phyloP scores from a whole-genome alignment of 1,140 invertebrate species.

The Drosophila biarmipes region DNA sequence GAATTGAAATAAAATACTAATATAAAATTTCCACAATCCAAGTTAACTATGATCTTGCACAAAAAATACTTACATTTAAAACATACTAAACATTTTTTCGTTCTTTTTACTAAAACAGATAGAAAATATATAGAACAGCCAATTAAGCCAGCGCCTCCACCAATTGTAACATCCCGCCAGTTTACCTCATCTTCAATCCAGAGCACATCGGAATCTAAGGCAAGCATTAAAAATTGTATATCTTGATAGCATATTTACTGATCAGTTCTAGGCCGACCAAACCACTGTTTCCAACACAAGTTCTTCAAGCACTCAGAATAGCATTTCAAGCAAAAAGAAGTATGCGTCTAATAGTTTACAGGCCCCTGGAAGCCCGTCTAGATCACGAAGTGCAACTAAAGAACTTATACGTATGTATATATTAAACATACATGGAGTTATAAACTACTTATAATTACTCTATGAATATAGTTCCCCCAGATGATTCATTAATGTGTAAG shows the following conservation, averaged over 20 bases:
- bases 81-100: too few species aligned
- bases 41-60: not conserved
- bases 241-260: not conserved
- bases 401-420: constrained; percentile 92
- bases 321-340: constrained; percentile 85
- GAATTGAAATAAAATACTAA: not conserved
- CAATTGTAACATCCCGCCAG: constrained; percentile 88
- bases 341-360: constrained; percentile 91
- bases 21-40: not conserved
- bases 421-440: not conserved
- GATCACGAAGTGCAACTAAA: constrained; percentile 95
- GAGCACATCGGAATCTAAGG: constrained; percentile 24
- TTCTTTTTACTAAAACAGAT: constrained; percentile 85
- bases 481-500: constrained; percentile 92
- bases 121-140: constrained; percentile 93
- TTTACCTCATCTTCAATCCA: constrained; percentile 49
- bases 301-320: constrained; percentile 59
- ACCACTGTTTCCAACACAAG: constrained; percentile 35
- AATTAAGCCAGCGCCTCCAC: constrained; percentile 90
- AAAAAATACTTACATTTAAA: not conserved
- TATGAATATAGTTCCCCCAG: constrained; percentile 89
- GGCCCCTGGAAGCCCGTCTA: constrained; percentile 89
- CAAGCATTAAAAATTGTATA: not conserved
- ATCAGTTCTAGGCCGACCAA: constrained; percentile 40
- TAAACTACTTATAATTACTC: not conserved